These are phyloP conservation scores for Onychorhynchus coronatus DNA, from an alignment of 2,113 vertebrate species.

Conservation along the genomic window DNA sequence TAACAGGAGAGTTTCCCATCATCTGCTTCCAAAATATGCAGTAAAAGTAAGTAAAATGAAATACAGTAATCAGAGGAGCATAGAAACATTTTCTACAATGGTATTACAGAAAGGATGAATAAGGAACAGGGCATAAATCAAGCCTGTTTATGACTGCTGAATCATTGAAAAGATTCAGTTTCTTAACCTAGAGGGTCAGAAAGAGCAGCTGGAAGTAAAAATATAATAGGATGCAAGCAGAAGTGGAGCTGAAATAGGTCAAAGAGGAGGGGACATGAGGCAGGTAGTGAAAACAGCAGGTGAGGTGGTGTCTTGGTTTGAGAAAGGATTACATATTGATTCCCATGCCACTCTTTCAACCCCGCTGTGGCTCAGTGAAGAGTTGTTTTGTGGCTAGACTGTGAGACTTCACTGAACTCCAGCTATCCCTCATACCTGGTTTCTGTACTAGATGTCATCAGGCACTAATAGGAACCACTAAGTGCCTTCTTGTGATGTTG, in stretches of 20 bases:
- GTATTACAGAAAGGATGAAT: neutral
- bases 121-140: neutral
- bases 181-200: neutral
- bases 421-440: neutral
- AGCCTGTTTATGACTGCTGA: neutral
- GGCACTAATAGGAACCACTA: neutral
- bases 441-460: neutral
- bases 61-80: neutral
- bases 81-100: neutral
- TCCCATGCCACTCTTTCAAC: neutral
- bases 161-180: neutral
- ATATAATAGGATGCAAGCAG: neutral
- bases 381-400: neutral
- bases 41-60: neutral
- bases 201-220: neutral
- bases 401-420: neutral
- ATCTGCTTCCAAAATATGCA: neutral
- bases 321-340: neutral
- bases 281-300: neutral
- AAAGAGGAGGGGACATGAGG: neutral
- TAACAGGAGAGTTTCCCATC: neutral
- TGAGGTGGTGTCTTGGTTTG: neutral
- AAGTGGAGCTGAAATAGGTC: neutral
- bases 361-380: neutral
- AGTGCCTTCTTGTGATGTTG: neutral